phyloP scores from a whole-genome alignment of 2,888 invertebrate genomes.

The Thymelicus acteon region DNA sequence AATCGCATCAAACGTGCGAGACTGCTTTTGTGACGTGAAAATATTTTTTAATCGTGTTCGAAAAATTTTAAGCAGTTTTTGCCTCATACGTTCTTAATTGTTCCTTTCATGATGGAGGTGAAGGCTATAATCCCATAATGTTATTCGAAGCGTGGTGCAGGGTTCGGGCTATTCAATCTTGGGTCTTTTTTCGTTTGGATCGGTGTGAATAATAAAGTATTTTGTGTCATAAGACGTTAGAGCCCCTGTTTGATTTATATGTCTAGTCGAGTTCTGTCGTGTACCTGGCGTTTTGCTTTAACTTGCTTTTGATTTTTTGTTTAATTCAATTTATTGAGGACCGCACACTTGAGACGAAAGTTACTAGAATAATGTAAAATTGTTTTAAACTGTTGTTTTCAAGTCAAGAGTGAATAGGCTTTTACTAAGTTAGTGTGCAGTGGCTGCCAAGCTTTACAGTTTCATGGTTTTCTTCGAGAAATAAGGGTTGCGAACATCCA shows the following conservation, averaged over 20 bases:
- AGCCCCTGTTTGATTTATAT: conserved; percentile 71
- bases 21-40: conserved; percentile 47
- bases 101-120: conserved; percentile 68
- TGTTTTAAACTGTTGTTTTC: too few relatives aligned
- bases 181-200: conserved; percentile 57
- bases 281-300: conserved; percentile 52
- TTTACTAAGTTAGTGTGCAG: too few relatives aligned
- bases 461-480: too few relatives aligned
- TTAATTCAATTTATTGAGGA: conserved; percentile 46
- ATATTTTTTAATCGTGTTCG: conserved; percentile 39
- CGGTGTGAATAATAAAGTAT: conserved; percentile 77
- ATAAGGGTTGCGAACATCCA: too few relatives aligned
- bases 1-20: conserved; percentile 45
- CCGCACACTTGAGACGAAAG: conserved; percentile 12
- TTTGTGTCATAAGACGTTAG: conserved; percentile 80
- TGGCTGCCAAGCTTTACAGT: too few relatives aligned
- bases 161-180: conserved; percentile 49
- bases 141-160: conserved; percentile 66
- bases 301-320: conserved; percentile 58
- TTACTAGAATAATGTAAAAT: too few relatives aligned
- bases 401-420: too few relatives aligned
- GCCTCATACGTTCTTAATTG: conserved; percentile 71
- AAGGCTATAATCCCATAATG: conserved; percentile 73
- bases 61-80: conserved; percentile 64
- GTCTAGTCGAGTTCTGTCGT: conserved; percentile 44